Conservation (phyloP, 23 tunicate species). For the Halocynthia aurantium region DNA sequence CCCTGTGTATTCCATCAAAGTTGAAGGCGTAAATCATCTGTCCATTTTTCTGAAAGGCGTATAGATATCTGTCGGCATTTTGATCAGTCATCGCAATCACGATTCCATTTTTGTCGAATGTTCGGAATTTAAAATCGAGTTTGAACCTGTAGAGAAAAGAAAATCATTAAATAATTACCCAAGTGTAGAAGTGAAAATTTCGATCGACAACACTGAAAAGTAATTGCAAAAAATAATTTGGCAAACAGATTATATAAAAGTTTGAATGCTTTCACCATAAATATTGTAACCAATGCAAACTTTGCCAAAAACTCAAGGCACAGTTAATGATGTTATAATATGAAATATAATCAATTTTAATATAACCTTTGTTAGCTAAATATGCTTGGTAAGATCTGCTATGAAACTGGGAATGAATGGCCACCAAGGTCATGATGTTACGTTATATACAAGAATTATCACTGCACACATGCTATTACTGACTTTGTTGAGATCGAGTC, state of each 20-base stretch:
- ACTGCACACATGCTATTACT: background rate
- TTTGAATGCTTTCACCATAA: no score
- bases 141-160: background rate
- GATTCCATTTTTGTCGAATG: slow-evolving; percentile 1
- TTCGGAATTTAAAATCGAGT: background rate
- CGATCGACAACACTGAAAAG: background rate
- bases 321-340: no score
- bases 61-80: background rate
- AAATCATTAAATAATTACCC: background rate
- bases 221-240: background rate
- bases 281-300: no score
- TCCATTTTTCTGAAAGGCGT: background rate
- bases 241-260: no score
- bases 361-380: no score
- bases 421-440: no score
- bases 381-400: no score
- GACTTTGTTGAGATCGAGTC: background rate
- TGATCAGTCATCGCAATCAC: background rate
- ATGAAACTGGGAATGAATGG: no score
- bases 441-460: background rate
- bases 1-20: background rate
- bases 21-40: background rate
- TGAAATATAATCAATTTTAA: no score
- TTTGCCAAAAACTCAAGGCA: no score
- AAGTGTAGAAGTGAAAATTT: background rate